Evolutionary conservation across 2,797 vertebrate species (phyloP).

Genomic region (Pantherophis alleghaniensis): DNA sequence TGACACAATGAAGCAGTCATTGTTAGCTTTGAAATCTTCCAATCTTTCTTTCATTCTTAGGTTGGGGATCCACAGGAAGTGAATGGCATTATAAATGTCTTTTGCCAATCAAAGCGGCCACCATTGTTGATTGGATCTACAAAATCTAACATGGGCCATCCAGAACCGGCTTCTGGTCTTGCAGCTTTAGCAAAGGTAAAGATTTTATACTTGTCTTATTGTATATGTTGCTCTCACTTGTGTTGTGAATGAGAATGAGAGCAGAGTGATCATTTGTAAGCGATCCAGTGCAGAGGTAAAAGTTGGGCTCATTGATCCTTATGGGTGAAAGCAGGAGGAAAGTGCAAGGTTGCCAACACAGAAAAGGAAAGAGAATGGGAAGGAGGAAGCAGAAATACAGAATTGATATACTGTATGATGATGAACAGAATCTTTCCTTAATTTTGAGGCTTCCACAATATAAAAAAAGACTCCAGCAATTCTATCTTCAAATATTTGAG

Average conservation of each 20-base stretch:
- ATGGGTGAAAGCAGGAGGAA: too few species aligned
- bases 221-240: neutral
- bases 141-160: slow-evolving; percentile 98
- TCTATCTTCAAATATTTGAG: neutral
- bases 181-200: slow-evolving; percentile 88
- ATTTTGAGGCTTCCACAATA: neutral
- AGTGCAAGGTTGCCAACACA: neutral
- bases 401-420: neutral
- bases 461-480: neutral
- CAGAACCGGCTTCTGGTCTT: slow-evolving; percentile 93
- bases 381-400: neutral
- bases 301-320: neutral
- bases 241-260: neutral
- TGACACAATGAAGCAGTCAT: neutral
- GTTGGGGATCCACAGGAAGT: slow-evolving; percentile 96
- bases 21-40: neutral
- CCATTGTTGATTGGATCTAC: slow-evolving; percentile 91
- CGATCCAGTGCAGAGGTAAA: neutral
- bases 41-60: slow-evolving; percentile 63
- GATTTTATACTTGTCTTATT: too few species aligned
- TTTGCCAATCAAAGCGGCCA: slow-evolving; percentile 77
- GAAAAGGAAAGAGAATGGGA: neutral
- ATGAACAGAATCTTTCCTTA: neutral
- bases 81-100: slow-evolving; percentile 80
- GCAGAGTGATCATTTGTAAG: neutral